Evolutionary conservation across 2,888 invertebrate species (phyloP).

Genomic region (Galeruca laticollis): DNA sequence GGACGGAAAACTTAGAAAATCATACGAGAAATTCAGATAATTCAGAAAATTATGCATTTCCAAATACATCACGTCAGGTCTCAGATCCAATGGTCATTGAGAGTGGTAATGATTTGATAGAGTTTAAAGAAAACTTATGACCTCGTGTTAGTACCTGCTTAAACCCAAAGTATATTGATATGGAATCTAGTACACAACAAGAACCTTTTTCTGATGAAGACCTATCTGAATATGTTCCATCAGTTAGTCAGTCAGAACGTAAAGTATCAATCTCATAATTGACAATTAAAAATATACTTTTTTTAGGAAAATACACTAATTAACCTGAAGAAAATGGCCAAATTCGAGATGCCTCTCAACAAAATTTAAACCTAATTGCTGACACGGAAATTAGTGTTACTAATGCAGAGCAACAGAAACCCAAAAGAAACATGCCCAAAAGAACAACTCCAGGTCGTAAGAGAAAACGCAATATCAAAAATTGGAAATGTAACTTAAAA

Average conservation of each 20-base stretch:
- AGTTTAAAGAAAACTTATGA: constrained; percentile 18
- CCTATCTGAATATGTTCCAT: constrained; percentile 13
- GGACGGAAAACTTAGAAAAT: too few species aligned
- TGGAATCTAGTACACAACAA: background rate
- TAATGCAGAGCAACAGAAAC: constrained; percentile 16
- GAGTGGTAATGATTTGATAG: constrained; percentile 16
- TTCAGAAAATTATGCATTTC: background rate
- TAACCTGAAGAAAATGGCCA: background rate
- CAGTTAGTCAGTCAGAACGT: constrained; percentile 17
- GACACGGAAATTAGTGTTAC: constrained; percentile 15
- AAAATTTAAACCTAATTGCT: background rate
- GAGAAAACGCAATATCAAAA: background rate
- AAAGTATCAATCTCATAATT: constrained; percentile 9
- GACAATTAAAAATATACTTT: too few species aligned
- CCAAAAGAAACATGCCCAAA: background rate
- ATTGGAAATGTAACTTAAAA: background rate
- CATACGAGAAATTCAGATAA: too few species aligned
- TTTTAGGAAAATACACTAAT: background rate
- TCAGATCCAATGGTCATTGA: constrained; percentile 9
- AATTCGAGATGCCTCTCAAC: constrained; percentile 9
- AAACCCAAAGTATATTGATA: too few species aligned
- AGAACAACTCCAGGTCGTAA: background rate
- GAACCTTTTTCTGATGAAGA: constrained; percentile 17
- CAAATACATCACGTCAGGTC: constrained; percentile 12
- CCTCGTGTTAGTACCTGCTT: background rate